Evolutionary conservation across 2,888 invertebrate species (phyloP).

Genomic region (Leptura quadrifasciata): DNA sequence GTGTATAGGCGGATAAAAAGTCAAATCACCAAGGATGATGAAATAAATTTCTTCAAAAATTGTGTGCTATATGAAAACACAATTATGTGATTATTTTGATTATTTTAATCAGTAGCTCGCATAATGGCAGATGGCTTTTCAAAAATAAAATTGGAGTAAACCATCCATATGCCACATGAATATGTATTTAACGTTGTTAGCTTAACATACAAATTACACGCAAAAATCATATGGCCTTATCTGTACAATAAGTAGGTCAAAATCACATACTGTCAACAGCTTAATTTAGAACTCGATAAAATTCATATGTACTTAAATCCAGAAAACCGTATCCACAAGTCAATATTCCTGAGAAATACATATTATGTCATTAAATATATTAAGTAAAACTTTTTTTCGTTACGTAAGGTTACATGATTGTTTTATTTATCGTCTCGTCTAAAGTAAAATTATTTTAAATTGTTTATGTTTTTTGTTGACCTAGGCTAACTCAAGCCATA

Average conservation of each 20-base stretch:
- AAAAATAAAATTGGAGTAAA: too few relatives aligned
- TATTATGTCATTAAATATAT: neutral
- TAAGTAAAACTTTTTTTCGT: neutral
- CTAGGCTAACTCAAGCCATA: slow-evolving; percentile 34
- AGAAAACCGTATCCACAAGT: neutral
- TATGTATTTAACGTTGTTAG: too few relatives aligned
- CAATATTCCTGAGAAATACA: neutral
- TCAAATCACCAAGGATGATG: neutral
- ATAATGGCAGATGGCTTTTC: too few relatives aligned
- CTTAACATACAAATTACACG: too few relatives aligned
- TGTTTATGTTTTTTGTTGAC: slow-evolving; percentile 36
- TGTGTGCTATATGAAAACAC: neutral
- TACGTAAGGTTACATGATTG: neutral
- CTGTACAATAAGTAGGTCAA: too few relatives aligned
- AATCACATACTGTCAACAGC: too few relatives aligned
- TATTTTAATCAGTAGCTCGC: too few relatives aligned
- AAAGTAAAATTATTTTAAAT: slow-evolving; percentile 21
- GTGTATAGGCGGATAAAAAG: slow-evolving; percentile 2
- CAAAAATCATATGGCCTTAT: too few relatives aligned
- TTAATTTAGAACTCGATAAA: neutral
- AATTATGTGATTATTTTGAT: too few relatives aligned
- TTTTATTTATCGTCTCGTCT: slow-evolving; percentile 19
- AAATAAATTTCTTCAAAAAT: neutral
- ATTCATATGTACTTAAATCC: neutral
- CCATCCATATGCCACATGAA: too few relatives aligned